phyloP scores from a whole-genome alignment of 1,140 invertebrate species.

The Drosophila simulans region DNA sequence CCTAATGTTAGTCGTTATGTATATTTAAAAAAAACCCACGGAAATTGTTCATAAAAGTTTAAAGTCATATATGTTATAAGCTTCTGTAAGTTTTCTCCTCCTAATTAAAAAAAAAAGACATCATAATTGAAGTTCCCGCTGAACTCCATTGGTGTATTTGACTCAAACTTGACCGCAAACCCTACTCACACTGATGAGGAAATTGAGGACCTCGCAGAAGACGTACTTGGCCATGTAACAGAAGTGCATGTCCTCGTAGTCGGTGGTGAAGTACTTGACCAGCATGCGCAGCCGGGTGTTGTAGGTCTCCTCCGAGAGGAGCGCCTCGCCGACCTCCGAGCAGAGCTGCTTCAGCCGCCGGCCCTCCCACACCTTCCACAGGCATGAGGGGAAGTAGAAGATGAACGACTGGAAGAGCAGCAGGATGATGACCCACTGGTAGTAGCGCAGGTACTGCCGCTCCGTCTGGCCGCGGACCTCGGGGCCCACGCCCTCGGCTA shows the following conservation, averaged over 20 bases:
- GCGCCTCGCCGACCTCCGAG: conserved; percentile 85
- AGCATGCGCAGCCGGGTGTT: conserved; percentile 86
- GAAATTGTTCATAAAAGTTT: too few relatives aligned
- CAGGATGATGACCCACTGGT: conserved; percentile 95
- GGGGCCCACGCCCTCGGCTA: conserved; percentile 73
- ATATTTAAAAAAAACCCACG: too few relatives aligned
- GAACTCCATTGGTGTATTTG: neutral
- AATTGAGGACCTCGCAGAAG: conserved; percentile 90
- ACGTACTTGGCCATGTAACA: conserved; percentile 89
- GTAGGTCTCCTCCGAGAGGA: conserved; percentile 85
- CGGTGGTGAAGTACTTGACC: conserved; percentile 86
- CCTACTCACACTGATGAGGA: conserved; percentile 88
- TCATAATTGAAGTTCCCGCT: too few relatives aligned
- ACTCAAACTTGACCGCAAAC: neutral
- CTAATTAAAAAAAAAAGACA: too few relatives aligned
- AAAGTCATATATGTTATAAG: too few relatives aligned
- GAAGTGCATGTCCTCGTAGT: conserved; percentile 87
- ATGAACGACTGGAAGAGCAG: conserved; percentile 91
- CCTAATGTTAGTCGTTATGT: too few relatives aligned
- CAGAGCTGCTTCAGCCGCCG: conserved; percentile 86
- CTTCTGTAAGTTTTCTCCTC: too few relatives aligned
- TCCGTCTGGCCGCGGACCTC: conserved; percentile 85
- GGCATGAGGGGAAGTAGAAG: conserved; percentile 90
- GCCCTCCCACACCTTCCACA: conserved; percentile 93
- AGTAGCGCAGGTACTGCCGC: conserved; percentile 90